Evolutionary conservation across 1,140 invertebrate genomes (phyloP), one percentile per base, ranked within the genome.

Genomic region (Procambarus clarkii): DNA sequence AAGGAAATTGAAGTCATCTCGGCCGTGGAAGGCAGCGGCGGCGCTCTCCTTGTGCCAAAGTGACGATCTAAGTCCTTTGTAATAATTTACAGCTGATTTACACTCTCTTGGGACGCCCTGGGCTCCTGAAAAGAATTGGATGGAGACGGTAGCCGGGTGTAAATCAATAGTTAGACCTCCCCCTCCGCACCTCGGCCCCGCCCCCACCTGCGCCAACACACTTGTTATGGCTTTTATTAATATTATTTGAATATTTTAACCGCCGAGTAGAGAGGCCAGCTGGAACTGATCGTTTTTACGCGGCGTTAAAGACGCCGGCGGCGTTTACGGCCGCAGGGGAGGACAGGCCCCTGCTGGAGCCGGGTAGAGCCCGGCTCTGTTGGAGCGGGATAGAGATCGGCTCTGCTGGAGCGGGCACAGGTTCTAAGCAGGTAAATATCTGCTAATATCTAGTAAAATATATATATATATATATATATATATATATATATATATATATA

Each of bases 41-140:
- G 45, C 1, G 83, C 44, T 76, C 64, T 60, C 13, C 21, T 48
- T 69, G 50, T 45, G 69, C 44, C 64, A 71, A 46, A 86, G 83
- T 86, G 83, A 86, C 83, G 83, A 76, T 71, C 69, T 86, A 88
- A 80, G 76, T 80, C 86, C 86, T 88, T 88, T 88, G 86, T 88
- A 88, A 88, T 88, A 88, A 88, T 88, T 88, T 80, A 88, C 86
- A 88, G 86, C 86, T 88, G 86, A 88, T 88, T 88, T 88, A 88
- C 86, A 88, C 86, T 88, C 86, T 88, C 86, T 64, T 58, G 86
- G 86, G 86, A 88, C 76, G 86, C 86, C 76, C 60, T 24, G 86
- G 74, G 76, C 77, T 79, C 86, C 86, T 88, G 86, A 88, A 88
- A 88, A 88, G 86, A 88, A 88, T 88, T 88, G 86, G 86, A 88